Evolutionary conservation across 2,797 vertebrate genomes (phyloP).

Genomic region (Hirundo rustica): DNA sequence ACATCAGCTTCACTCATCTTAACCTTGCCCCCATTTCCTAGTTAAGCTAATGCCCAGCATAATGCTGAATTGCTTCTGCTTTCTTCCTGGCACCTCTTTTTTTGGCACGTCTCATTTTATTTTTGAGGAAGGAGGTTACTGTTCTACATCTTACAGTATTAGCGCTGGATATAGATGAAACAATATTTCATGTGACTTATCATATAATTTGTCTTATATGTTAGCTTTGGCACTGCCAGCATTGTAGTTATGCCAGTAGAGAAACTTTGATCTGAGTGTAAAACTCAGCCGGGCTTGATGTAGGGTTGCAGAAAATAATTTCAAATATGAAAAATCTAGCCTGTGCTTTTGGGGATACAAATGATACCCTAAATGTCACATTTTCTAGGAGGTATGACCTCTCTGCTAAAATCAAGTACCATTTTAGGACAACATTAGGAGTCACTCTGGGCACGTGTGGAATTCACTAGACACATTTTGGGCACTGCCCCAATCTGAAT

Average conservation of each 20-base stretch:
- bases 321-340: neutral
- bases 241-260: conserved; percentile 9
- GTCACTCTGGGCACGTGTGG: neutral
- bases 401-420: conserved; percentile 3
- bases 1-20: neutral
- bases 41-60: neutral
- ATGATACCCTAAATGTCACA: neutral
- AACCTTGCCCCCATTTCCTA: neutral
- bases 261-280: conserved; percentile 21
- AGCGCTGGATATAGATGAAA: conserved; percentile 47
- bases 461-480: conserved; percentile 51
- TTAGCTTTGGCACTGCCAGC: conserved; percentile 41
- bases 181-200: conserved; percentile 30
- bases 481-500: conserved; percentile 33
- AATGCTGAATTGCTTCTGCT: neutral
- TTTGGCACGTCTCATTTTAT: neutral
- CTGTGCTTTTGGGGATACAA: neutral
- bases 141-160: conserved; percentile 19
- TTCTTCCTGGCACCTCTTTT: neutral
- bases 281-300: neutral
- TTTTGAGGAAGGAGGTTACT: conserved; percentile 17
- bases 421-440: conserved; percentile 34
- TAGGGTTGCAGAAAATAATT: conserved; percentile 11
- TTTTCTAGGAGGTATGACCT: neutral
- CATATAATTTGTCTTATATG: conserved; percentile 48